phyloP scores from a whole-genome alignment of 2,797 vertebrate species.

The Tadarida brasiliensis region DNA sequence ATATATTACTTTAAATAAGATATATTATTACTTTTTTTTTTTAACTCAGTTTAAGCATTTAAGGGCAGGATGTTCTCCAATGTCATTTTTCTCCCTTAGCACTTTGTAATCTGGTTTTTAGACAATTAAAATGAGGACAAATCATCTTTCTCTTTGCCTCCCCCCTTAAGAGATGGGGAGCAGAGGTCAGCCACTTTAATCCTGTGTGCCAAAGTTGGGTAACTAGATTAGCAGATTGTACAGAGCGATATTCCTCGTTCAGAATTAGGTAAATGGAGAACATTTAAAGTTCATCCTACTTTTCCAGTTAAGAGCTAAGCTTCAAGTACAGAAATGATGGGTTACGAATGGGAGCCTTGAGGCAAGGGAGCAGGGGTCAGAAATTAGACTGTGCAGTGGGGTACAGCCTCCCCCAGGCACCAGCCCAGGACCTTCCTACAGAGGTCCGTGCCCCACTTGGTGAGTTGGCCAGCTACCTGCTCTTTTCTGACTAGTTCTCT shows the following conservation, averaged over 20 bases:
- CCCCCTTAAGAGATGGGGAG: neutral
- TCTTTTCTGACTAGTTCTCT: neutral
- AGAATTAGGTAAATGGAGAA: neutral
- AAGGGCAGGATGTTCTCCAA: neutral
- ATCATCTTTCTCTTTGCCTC: neutral
- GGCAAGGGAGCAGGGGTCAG: neutral
- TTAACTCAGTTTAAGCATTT: neutral
- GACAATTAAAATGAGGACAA: neutral
- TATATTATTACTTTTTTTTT: neutral
- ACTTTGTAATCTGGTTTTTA: neutral
- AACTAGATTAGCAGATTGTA: neutral
- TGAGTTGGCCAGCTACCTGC: neutral
- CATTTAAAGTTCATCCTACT: neutral
- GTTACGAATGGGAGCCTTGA: neutral
- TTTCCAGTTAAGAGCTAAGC: neutral
- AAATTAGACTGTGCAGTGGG: neutral
- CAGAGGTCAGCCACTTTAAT: neutral
- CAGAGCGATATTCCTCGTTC: neutral
- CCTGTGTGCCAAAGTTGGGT: neutral
- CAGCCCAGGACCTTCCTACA: neutral
- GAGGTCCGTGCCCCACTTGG: neutral
- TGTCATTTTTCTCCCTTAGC: neutral
- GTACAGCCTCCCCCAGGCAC: neutral
- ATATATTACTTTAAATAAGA: neutral
- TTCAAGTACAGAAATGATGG: neutral